phyloP scores from a whole-genome alignment of 1,140 invertebrate genomes.

The Drosophila hydei region DNA sequence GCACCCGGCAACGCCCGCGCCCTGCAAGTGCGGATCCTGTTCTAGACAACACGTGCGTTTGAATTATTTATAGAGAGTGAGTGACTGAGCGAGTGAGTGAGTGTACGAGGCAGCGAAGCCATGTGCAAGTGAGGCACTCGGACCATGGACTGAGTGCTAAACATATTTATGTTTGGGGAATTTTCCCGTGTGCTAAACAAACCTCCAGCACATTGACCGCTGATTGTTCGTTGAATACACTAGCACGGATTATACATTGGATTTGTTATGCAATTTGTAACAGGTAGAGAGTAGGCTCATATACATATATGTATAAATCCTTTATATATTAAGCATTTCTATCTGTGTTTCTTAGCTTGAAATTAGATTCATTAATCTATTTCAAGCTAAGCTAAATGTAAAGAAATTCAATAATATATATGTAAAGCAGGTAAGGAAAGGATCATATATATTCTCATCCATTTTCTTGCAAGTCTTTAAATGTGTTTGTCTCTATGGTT shows the following conservation, averaged over 20 bases:
- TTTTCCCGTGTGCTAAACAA: slow-evolving; percentile 26
- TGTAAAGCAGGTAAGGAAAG: too few relatives aligned
- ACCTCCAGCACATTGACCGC: slow-evolving; percentile 36
- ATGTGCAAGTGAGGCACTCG: slow-evolving; percentile 30
- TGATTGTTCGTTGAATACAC: neutral
- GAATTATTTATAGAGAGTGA: slow-evolving; percentile 73
- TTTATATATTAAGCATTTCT: too few relatives aligned
- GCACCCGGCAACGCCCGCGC: neutral
- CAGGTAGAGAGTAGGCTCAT: neutral
- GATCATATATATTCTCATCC: too few relatives aligned
- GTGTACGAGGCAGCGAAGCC: slow-evolving; percentile 2
- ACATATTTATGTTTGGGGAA: slow-evolving; percentile 61
- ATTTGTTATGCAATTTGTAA: too few relatives aligned
- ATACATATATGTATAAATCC: neutral
- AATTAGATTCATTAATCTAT: too few relatives aligned
- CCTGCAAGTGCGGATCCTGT: slow-evolving; percentile 57
- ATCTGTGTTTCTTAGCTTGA: too few relatives aligned
- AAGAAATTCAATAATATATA: too few relatives aligned
- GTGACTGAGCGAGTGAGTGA: neutral
- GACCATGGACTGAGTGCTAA: slow-evolving; percentile 31
- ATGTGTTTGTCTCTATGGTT: too few relatives aligned
- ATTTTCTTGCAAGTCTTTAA: too few relatives aligned
- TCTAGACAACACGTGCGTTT: slow-evolving; percentile 54
- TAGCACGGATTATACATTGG: neutral
- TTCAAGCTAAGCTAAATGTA: too few relatives aligned